Base-by-base conservation (phyloP, 2,888 invertebrate species). In the Ophion obscuratus region DNA sequence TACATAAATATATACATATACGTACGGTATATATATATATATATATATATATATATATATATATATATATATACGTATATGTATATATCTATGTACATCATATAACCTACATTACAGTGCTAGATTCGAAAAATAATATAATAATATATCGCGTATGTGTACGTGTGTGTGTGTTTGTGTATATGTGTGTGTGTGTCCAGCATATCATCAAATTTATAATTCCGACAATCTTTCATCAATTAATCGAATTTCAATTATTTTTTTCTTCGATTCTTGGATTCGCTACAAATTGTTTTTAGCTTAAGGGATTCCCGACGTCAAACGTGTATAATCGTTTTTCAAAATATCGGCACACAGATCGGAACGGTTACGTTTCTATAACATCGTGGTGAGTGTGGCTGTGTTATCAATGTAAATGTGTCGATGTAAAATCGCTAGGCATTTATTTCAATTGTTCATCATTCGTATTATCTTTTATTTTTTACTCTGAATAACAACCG, bases 121-220 rank as follows among this genome's bases (percentile, higher is more conserved):
- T 93, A 93, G 91, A 91, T 93, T 93, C 93, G 91, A 94, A 94
- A 93, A 94, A 94, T 94, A 94, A 93, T 93, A 93, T 93, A 93
- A 93, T 92, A 93, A 93, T 93, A 92, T 93, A 92, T 92, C 91
- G 84, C 77, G 92, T 92, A 90, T 73, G 64, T 57, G 40, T 75
- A 20, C 91, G 88, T 88, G 88, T 87, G 84, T 86, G 83, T 88
- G 75, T 83, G 87, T 88, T 85, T 88, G 80, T 89, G 86, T 89
- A 81, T 88, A 88, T 90, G 64, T 91, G 90, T 89, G 92, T 91
- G 89, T 92, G 90, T 40, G 71, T 62, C 57, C 88, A 87, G 86
- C 76, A 67, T 88, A 81, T 89, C 75, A 80, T 89, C 75, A 80
- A 85, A 88, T 84, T 86, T 81, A 87, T 77, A 70, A 53, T 87